These are phyloP conservation scores for Phoxinus phoxinus DNA, from an alignment of 2,113 vertebrate genomes.

Conservation along the genomic window DNA sequence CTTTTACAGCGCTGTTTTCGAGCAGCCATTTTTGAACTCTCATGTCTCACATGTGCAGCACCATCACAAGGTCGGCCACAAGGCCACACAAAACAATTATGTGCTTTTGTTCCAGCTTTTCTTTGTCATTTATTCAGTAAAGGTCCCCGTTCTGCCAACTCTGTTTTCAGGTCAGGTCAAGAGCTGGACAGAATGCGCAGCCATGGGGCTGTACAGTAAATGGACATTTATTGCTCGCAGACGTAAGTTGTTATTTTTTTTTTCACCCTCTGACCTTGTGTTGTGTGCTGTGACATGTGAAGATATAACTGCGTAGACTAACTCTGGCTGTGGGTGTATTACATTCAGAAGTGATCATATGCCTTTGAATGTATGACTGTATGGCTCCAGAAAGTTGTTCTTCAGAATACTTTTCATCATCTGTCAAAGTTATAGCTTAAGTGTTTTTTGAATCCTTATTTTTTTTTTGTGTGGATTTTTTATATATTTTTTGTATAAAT, in stretches of 20 bases:
- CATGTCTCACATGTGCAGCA: not conserved
- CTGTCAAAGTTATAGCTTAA: too few species aligned
- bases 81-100: constrained; percentile 22
- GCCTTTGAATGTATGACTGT: not conserved
- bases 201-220: constrained; percentile 27
- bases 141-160: not conserved
- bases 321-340: not conserved
- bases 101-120: not conserved
- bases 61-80: constrained; percentile 9
- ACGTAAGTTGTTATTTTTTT: not conserved
- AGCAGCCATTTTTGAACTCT: not conserved
- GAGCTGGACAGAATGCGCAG: not conserved
- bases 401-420: too few species aligned
- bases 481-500: not conserved
- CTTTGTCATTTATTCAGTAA: constrained; percentile 11
- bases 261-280: constrained; percentile 1
- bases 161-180: constrained; percentile 4
- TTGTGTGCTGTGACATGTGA: not conserved
- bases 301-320: not conserved
- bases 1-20: not conserved
- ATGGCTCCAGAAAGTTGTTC: not conserved
- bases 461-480: not conserved
- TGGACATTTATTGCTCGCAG: constrained; percentile 11
- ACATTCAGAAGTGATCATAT: not conserved
- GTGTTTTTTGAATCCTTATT: not conserved